Base-by-base conservation (phyloP, 1,140 invertebrate genomes). In the Zaprionus davidi region DNA sequence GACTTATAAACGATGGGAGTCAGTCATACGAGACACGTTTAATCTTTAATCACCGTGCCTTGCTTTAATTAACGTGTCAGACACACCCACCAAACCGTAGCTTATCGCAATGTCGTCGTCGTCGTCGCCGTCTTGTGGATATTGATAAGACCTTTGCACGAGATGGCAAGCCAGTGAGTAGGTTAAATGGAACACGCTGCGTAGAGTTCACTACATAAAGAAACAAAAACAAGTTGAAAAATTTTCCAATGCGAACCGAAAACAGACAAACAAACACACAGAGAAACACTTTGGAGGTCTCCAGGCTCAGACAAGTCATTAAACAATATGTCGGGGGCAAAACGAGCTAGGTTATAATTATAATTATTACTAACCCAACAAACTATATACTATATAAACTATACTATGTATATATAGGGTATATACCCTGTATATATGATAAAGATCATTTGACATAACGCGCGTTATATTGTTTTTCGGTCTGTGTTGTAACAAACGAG, bases 401-500 rank as follows among this genome's bases (percentile, higher is more conserved):
- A 51, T 31, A 9, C 2, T 7, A 31, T 22, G 13, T 24, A 12
- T 22, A 2, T 24, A 22, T 13, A 51, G 5, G 5, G 13, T 6
- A 24, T 51, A 22, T 53, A 26, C 15, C 12, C 12, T 51, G 9
- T 51, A 24, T 51, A 51, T 15, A 15, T 36, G 15, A 34, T 13
- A 24, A 36, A 22, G 12, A 17, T n/a, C 17, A 44, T 46, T 46
- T n/a, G 1, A 58, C 38, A 66, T 31, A 12, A 17, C 82, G 84
- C 77, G 83, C 58, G 72, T 46, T 46, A 67, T 81, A 66, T 82
- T 78, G 46, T 62, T 64, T 64, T 78, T 78, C 84, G 74, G 66
- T 49, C 60, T 68, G 83, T 81, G 84, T 68, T 87, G 83, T 83
- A 83, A 88, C 83, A 87, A 87, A 88, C 84, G 71, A 87, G 83